These are phyloP conservation scores for Anthophora plumipes DNA, from an alignment of 2,888 invertebrate species.

Conservation along the genomic window DNA sequence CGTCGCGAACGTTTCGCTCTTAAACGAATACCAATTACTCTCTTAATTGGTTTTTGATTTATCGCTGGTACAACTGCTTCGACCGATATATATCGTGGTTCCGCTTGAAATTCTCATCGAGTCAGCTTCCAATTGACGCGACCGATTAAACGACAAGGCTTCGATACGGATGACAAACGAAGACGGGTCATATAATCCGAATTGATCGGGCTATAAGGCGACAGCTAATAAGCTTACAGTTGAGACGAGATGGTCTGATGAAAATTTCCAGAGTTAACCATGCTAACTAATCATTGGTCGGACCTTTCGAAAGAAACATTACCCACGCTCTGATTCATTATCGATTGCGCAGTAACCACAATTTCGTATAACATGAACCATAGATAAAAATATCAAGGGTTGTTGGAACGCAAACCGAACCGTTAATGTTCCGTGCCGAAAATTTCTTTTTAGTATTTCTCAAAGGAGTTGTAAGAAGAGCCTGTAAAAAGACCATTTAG, in stretches of 20 bases:
- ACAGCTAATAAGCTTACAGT: not conserved
- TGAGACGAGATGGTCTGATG: not conserved
- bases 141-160: slow-evolving; percentile 50
- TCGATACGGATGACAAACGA: slow-evolving; percentile 51
- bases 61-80: slow-evolving; percentile 21
- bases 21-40: slow-evolving; percentile 31
- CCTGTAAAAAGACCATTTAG: too few relatives aligned
- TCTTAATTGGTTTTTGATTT: slow-evolving; percentile 54
- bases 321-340: slow-evolving; percentile 49
- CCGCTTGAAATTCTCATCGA: slow-evolving; percentile 40
- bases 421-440: slow-evolving; percentile 19
- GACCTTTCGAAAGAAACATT: slow-evolving; percentile 39
- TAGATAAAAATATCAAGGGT: slow-evolving; percentile 63
- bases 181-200: slow-evolving; percentile 48
- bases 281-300: slow-evolving; percentile 8
- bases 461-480: too few relatives aligned
- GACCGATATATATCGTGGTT: slow-evolving; percentile 12
- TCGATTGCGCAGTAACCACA: slow-evolving; percentile 41
- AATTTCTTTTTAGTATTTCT: too few relatives aligned
- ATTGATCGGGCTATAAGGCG: slow-evolving; percentile 2
- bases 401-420: too few relatives aligned
- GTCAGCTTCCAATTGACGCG: slow-evolving; percentile 21
- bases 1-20: not conserved
- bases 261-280: slow-evolving; percentile 24
- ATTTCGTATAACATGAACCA: not conserved